Evolutionary conservation across 30 jellyfish, hydroid and myxozoan species (phyloP).

Genomic region (Cassiopea xamachana): DNA sequence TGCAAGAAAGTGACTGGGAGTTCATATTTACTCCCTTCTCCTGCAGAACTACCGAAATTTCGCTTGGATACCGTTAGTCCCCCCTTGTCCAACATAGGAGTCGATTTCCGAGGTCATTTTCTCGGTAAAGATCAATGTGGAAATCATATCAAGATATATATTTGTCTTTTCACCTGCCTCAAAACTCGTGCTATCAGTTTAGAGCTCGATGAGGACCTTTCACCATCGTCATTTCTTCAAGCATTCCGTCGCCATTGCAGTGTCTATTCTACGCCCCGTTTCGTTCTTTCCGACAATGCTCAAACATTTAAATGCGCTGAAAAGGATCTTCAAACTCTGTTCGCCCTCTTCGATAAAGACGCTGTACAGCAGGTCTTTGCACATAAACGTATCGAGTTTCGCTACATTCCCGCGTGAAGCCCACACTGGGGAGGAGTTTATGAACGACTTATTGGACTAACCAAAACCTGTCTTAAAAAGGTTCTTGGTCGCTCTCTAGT

Average conservation of each 20-base stretch:
- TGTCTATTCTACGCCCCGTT: constrained; percentile 3
- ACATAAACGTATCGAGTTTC: constrained; percentile 32
- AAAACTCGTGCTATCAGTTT: constrained; percentile 32
- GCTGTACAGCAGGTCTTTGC: constrained; percentile 33
- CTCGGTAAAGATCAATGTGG: constrained; percentile 1
- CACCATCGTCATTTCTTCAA: constrained; percentile 33
- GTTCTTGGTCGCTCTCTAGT: constrained; percentile 55
- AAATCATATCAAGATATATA: constrained; percentile 5
- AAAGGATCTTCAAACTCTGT: constrained; percentile 29
- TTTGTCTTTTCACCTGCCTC: constrained; percentile 39
- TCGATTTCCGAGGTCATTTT: constrained; percentile 40
- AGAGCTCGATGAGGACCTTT: constrained; percentile 11
- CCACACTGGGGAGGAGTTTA: constrained; percentile 85
- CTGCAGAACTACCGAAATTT: constrained; percentile 21
- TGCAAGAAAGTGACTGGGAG: constrained; percentile 49
- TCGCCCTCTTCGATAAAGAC: not conserved
- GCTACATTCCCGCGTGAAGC: constrained; percentile 62
- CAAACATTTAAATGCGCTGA: constrained; percentile 51
- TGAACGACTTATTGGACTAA: constrained; percentile 66
- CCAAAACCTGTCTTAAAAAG: constrained; percentile 36
- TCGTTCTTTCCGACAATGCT: constrained; percentile 40
- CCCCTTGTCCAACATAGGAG: constrained; percentile 22
- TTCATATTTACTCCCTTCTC: constrained; percentile 20
- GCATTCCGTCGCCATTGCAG: constrained; percentile 51
- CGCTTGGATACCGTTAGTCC: constrained; percentile 19